Conservation (phyloP, 2,797 vertebrate genomes). For the Cacajao melanocephalus region DNA sequence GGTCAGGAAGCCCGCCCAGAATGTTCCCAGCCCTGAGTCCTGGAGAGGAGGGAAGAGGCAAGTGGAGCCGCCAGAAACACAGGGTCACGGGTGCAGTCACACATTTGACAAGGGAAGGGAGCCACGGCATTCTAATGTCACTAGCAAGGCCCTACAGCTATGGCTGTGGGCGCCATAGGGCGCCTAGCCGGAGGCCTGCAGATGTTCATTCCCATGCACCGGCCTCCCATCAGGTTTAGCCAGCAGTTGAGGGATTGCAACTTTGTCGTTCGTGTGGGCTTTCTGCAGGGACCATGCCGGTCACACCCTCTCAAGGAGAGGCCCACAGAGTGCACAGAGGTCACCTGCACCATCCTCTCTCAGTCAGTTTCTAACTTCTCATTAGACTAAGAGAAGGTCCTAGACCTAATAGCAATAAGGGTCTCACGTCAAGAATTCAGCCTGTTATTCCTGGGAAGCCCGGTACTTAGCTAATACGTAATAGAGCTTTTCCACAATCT, state of each 20-base stretch:
- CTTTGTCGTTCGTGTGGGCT: not conserved
- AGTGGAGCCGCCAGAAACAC: rapidly evolving
- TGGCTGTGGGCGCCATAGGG: rapidly evolving
- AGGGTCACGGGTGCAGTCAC: rapidly evolving
- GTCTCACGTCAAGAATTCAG: not conserved
- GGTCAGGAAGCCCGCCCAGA: rapidly evolving
- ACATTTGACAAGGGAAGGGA: rapidly evolving
- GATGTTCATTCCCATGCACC: rapidly evolving
- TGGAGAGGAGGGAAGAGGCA: not conserved
- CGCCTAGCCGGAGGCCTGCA: not conserved
- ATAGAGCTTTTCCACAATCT: not conserved
- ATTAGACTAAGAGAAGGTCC: not conserved
- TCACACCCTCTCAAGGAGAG: not conserved
- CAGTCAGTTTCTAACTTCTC: not conserved
- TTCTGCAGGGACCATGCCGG: rapidly evolving
- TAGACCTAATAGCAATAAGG: not conserved
- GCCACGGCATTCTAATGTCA: rapidly evolving
- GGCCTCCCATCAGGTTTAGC: not conserved
- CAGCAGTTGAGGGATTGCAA: rapidly evolving
- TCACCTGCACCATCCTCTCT: rapidly evolving
- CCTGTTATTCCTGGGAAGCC: not conserved
- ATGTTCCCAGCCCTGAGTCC: rapidly evolving
- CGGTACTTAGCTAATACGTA: rapidly evolving
- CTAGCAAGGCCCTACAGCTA: rapidly evolving
- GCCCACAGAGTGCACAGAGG: not conserved